phyloP scores from a whole-genome alignment of 2,113 vertebrate species.

The Dipodomys spectabilis region DNA sequence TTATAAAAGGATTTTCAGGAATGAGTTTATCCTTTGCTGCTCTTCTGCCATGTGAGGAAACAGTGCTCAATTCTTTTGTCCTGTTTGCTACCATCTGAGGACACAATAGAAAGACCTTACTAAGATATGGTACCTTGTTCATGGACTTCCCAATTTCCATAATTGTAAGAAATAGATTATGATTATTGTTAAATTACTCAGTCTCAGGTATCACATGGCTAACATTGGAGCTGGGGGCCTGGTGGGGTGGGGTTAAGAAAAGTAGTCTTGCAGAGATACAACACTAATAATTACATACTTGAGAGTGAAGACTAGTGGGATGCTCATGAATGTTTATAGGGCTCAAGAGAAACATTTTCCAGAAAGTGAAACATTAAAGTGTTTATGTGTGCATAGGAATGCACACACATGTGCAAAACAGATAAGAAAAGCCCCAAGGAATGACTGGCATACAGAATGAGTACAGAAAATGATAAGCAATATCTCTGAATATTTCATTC shows the following conservation, averaged over 20 bases:
- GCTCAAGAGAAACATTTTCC: neutral
- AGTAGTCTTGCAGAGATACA: neutral
- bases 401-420: neutral
- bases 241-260: too few relatives aligned
- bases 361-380: neutral
- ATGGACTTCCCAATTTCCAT: neutral
- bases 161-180: neutral
- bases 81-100: too few relatives aligned
- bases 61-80: too few relatives aligned
- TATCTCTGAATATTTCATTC: slow-evolving; percentile 2
- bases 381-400: too few relatives aligned
- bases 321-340: slow-evolving; percentile 8
- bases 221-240: neutral
- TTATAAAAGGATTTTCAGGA: neutral
- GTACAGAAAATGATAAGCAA: neutral
- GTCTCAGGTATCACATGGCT: neutral
- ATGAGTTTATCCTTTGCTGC: neutral
- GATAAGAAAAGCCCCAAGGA: neutral
- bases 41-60: neutral
- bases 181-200: neutral
- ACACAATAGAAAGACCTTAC: neutral
- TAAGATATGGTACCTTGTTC: too few relatives aligned
- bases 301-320: neutral
- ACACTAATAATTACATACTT: neutral
- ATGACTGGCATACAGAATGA: neutral